Evolutionary conservation across 2,797 vertebrate genomes (phyloP).

Genomic region (Myotis vivesi): DNA sequence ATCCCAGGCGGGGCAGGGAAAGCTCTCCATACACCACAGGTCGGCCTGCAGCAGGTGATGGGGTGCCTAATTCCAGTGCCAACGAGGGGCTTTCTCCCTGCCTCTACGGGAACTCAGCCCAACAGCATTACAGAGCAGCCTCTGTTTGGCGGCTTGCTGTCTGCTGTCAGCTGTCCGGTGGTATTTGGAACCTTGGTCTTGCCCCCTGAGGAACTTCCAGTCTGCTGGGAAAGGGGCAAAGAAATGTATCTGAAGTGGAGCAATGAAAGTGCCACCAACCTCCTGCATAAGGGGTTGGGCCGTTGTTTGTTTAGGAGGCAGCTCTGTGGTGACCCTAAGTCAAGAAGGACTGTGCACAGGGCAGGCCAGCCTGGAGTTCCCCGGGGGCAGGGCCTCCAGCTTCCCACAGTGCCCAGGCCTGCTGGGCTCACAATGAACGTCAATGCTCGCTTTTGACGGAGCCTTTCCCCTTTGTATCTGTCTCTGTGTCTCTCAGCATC

Average conservation of each 20-base stretch:
- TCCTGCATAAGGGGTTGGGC: neutral
- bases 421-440: slow-evolving; percentile 25
- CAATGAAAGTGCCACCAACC: neutral
- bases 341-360: neutral
- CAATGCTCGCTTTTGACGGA: slow-evolving; percentile 15
- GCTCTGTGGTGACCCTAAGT: neutral
- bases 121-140: neutral
- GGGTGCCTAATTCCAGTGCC: neutral
- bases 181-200: neutral
- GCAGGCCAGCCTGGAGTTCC: neutral
- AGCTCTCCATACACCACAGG: neutral
- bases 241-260: too few relatives aligned
- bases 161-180: neutral
- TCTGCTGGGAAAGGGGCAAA: too few relatives aligned
- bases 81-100: neutral
- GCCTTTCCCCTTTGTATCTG: slow-evolving; percentile 59
- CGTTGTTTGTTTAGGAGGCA: neutral
- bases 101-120: neutral
- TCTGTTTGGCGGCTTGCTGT: neutral
- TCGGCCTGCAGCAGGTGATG: neutral
- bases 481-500: slow-evolving; percentile 65
- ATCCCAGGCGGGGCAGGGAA: neutral
- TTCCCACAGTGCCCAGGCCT: slow-evolving; percentile 32
- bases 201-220: neutral
- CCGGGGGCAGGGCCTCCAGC: slow-evolving; percentile 27